Evolutionary conservation across 1,140 invertebrate genomes (phyloP).

Genomic region (Maconellicoccus hirsutus): DNA sequence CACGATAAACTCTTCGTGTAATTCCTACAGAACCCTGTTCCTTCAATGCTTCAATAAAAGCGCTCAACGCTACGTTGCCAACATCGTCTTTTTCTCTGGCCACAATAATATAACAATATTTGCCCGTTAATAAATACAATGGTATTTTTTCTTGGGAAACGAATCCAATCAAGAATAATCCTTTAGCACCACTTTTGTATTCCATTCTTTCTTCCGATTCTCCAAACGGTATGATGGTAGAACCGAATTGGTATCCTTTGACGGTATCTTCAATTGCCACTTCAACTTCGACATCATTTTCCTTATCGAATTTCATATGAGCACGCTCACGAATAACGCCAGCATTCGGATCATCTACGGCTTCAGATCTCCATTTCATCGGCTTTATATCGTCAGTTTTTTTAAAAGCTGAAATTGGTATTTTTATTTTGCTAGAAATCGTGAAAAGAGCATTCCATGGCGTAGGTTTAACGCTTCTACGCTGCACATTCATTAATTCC

Average conservation of each 20-base stretch:
- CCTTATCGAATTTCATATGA: neutral
- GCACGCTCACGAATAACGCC: neutral
- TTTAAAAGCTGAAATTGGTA: neutral
- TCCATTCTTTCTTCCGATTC: neutral
- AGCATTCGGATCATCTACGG: neutral
- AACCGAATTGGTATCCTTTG: neutral
- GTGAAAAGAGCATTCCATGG: neutral
- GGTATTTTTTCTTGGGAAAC: neutral
- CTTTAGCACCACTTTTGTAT: neutral
- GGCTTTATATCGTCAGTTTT: neutral
- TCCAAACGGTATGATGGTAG: neutral
- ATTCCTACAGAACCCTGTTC: neutral
- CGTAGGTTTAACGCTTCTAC: neutral
- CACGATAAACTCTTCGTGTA: neutral
- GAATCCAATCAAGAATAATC: neutral
- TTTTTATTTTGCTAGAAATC: conserved; percentile 12
- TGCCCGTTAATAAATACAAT: neutral
- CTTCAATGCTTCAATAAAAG: neutral
- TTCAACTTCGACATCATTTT: neutral
- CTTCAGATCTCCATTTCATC: neutral
- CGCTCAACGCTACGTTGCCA: neutral
- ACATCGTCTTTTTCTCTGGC: neutral
- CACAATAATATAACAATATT: neutral
- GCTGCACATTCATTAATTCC: conserved; percentile 6
- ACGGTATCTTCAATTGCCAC: neutral